Percentiles rank a stretch among this genome's conserved stretches.
Evolutionary conservation across 2,888 invertebrate species (phyloP).

Genomic region (Andrena trimmerana): DNA sequence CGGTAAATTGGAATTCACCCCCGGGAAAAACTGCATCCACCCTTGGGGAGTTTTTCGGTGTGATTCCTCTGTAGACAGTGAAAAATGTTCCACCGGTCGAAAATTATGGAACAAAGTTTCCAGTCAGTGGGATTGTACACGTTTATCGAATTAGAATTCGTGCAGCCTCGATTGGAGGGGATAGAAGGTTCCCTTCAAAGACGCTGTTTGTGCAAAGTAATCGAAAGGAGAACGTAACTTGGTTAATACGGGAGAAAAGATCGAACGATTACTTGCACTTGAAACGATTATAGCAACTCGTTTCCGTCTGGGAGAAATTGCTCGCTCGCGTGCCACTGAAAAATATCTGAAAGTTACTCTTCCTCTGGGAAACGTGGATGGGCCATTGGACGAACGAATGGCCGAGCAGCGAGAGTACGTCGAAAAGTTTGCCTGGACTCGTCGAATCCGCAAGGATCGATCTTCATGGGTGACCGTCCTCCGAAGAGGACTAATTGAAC

Average conservation of each 20-base stretch:
- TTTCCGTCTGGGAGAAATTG: slow-evolving; percentile 27
- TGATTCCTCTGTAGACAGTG: neutral
- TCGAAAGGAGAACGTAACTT: too few relatives aligned
- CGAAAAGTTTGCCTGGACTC: slow-evolving; percentile 30
- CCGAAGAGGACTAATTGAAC: slow-evolving; percentile 48
- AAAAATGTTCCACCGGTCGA: neutral
- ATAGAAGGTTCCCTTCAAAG: too few relatives aligned
- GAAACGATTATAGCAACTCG: slow-evolving; percentile 42
- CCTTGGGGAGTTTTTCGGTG: neutral
- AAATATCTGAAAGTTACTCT: slow-evolving; percentile 50
- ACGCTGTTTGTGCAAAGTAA: too few relatives aligned
- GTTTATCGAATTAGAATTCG: too few relatives aligned
- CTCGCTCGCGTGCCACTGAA: slow-evolving; percentile 43
- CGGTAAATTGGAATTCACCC: slow-evolving; percentile 1
- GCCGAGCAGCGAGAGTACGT: slow-evolving; percentile 47
- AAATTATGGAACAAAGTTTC: too few relatives aligned
- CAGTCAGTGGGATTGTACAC: too few relatives aligned
- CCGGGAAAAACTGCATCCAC: neutral
- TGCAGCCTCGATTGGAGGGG: too few relatives aligned
- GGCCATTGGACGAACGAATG: slow-evolving; percentile 23
- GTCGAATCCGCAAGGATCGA: slow-evolving; percentile 24
- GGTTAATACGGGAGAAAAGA: too few relatives aligned
- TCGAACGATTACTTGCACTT: slow-evolving; percentile 14
- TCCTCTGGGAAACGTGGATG: neutral
- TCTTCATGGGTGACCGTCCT: slow-evolving; percentile 23